Evolutionary conservation across 2,888 invertebrate species (phyloP).

Genomic region (Prostheceraeus crozeri): DNA sequence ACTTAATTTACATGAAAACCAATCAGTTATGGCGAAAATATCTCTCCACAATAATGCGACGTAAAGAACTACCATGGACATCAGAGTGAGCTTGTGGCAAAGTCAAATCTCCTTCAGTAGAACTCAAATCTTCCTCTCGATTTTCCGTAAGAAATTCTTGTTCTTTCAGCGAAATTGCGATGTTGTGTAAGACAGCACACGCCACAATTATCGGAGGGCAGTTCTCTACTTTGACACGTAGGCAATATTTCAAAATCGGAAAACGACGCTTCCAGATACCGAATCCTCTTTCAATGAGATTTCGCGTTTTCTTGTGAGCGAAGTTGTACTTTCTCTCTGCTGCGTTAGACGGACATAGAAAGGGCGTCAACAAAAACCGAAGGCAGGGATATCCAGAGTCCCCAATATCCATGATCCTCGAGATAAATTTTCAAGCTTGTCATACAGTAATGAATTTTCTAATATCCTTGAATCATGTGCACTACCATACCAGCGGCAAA

Average conservation of each 20-base stretch:
- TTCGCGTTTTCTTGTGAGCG: slow-evolving; percentile 47
- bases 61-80: no score
- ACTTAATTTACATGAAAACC: no score
- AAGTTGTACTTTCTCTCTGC: slow-evolving; percentile 47
- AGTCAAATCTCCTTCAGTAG: no score
- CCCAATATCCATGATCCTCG: no score
- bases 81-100: no score
- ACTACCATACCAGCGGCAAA: slow-evolving; percentile 14
- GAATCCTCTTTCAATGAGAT: slow-evolving; percentile 47
- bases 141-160: no score
- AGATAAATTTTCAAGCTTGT: no score
- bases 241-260: slow-evolving; percentile 38
- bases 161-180: slow-evolving; percentile 6
- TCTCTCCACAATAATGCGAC: no score
- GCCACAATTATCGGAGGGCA: slow-evolving; percentile 13
- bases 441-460: slow-evolving; percentile 11
- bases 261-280: slow-evolving; percentile 46
- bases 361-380: slow-evolving; percentile 46
- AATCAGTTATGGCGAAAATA: no score
- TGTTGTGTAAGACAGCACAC: slow-evolving; percentile 15
- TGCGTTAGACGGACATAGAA: slow-evolving; percentile 42
- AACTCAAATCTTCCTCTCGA: no score
- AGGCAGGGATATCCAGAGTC: slow-evolving; percentile 47
- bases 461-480: slow-evolving; percentile 9
- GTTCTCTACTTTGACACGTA: slow-evolving; percentile 16